These are phyloP conservation scores for Lochmaea crataegi DNA, from an alignment of 2,888 invertebrate species.

Conservation along the genomic window DNA sequence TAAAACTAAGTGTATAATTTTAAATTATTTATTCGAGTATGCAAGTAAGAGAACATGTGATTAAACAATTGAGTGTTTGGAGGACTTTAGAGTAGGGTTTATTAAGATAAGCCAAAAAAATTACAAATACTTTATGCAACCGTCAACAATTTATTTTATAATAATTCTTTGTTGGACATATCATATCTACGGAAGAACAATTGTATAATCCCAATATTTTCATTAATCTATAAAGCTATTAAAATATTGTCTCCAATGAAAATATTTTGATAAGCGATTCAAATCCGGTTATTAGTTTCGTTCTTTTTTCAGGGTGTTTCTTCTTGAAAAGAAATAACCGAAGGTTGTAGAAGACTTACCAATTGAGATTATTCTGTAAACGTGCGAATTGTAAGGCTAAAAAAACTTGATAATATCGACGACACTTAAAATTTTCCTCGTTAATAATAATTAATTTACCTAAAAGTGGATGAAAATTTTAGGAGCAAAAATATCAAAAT, in stretches of 20 bases:
- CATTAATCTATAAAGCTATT: background rate
- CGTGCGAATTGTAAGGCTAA: too few species aligned
- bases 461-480: too few species aligned
- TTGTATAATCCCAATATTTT: background rate
- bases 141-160: conserved; percentile 46
- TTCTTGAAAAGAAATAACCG: too few species aligned
- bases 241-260: background rate
- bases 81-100: conserved; percentile 40
- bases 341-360: too few species aligned
- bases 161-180: conserved; percentile 39
- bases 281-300: too few species aligned
- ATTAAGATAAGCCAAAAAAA: conserved; percentile 38
- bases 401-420: too few species aligned
- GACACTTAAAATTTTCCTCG: too few species aligned
- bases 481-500: too few species aligned
- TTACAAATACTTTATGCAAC: conserved; percentile 38
- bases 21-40: conserved; percentile 56
- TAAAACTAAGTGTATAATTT: conserved; percentile 48
- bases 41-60: conserved; percentile 43
- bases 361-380: too few species aligned
- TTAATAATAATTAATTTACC: too few species aligned
- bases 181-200: conserved; percentile 13
- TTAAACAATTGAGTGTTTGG: conserved; percentile 32
- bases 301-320: too few species aligned
- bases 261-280: too few species aligned